Conservation (phyloP, 2,113 vertebrate species). For the Alaudala cheleensis region DNA sequence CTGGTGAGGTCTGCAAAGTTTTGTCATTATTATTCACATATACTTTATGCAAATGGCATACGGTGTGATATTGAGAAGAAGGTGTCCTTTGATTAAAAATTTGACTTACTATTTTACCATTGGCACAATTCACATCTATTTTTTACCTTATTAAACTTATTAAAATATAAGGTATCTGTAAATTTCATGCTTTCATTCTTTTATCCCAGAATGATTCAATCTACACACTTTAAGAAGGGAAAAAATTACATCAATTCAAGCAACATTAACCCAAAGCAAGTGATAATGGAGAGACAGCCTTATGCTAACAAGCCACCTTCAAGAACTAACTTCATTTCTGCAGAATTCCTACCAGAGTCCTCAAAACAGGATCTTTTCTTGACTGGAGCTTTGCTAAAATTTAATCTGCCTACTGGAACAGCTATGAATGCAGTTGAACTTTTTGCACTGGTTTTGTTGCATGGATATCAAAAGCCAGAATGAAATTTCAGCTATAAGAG, state of each 20-base stretch:
- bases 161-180: neutral
- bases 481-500: neutral
- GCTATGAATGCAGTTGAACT: neutral
- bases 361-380: neutral
- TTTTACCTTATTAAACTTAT: neutral
- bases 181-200: neutral
- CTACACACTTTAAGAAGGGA: neutral
- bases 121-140: neutral
- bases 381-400: neutral
- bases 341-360: neutral
- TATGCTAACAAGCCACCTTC: neutral
- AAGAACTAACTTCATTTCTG: neutral
- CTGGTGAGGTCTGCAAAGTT: slow-evolving; percentile 9
- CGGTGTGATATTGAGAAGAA: neutral
- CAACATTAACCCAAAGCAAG: neutral
- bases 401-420: neutral
- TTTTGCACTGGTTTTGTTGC: neutral
- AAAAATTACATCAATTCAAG: slow-evolving; percentile 19
- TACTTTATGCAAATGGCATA: neutral
- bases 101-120: neutral
- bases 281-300: neutral
- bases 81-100: neutral
- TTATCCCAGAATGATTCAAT: neutral
- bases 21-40: neutral
- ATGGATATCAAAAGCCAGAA: neutral